Base-by-base conservation (phyloP, 2,113 vertebrate species). In the Neogobius melanostomus region DNA sequence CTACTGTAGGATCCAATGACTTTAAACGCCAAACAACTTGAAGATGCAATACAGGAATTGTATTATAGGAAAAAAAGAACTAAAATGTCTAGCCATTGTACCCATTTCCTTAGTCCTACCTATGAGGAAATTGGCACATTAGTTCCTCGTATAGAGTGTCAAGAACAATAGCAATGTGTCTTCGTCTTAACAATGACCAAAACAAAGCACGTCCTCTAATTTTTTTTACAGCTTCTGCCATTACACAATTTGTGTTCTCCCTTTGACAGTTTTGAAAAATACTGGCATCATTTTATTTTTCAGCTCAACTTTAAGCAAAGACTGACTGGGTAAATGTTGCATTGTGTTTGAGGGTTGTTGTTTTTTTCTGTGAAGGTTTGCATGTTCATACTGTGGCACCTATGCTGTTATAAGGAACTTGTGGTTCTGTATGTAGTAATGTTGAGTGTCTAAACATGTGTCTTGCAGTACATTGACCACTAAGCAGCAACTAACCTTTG, bases 401-500 rank as follows among this genome's bases (percentile, higher is more conserved):
- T 36, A 73, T 77, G 68, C 80, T 66, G 43, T 12, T 48, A 68
- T 53, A 5, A 66, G 80, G 82, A 88, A 87, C 71, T 44, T 44
- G 59, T 56, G 51, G 45, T 68, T 63, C 89, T 86, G 66, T 42
- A 6, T 57, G 54, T 59, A 64, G 85, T 69, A 84, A 89, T 21
- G 15, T 59, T 8, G 66, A 15, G 59, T 86, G 89, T 86, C 77
- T 74, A 83, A 76, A 87, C 59, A 0, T 28, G 57, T 14, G 0
- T 0, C 21, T 82, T 83, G 53, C 86, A 74, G 49, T 71, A 74
- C 8, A 64, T 0, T 0, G 3, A 72, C 77, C 54, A 71, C 52
- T 63, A 61, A 86, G 72, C 72, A 72, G 77, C 76, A 90, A 84
- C 85, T 85, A 86, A 89, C 76, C 12, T 69, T 89, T 87, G 79